Percentiles rank a stretch among this genome's conserved stretches.
Conservation (phyloP, 2,797 vertebrate species). For the Lacerta bilineata region DNA sequence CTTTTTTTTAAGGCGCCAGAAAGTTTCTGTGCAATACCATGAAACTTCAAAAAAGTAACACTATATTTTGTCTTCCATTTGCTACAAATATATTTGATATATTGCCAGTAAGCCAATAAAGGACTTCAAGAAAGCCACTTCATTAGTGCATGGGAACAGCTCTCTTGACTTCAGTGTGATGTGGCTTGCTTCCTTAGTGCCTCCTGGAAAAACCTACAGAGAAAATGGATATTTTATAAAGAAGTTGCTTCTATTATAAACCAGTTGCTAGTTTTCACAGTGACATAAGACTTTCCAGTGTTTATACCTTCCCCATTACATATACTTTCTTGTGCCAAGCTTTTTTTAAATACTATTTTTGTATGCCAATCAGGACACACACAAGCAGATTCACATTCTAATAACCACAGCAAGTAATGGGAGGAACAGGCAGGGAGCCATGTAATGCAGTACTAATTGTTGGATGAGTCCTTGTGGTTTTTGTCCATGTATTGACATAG, state of each 20-base stretch:
- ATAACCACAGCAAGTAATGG: conserved; percentile 50
- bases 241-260: conserved; percentile 65
- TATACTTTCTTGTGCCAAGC: conserved; percentile 68
- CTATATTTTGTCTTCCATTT: conserved; percentile 3
- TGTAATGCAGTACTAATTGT: background rate
- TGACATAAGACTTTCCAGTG: conserved; percentile 80
- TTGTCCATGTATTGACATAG: conserved; percentile 12
- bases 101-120: background rate
- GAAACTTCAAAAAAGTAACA: background rate
- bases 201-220: conserved; percentile 69
- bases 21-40: background rate
- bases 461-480: conserved; percentile 32
- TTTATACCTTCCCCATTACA: conserved; percentile 70
- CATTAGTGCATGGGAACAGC: background rate
- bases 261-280: conserved; percentile 75
- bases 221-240: conserved; percentile 65
- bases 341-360: conserved; percentile 74
- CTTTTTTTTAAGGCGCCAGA: no score
- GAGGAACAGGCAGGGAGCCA: conserved; percentile 25
- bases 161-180: conserved; percentile 1
- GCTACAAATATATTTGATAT: background rate
- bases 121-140: background rate
- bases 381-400: conserved; percentile 51
- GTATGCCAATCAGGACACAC: conserved; percentile 69
- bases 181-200: conserved; percentile 31